These are phyloP conservation scores for Salvelinus fontinalis DNA, from an alignment of 2,113 vertebrate genomes.

Conservation along the genomic window DNA sequence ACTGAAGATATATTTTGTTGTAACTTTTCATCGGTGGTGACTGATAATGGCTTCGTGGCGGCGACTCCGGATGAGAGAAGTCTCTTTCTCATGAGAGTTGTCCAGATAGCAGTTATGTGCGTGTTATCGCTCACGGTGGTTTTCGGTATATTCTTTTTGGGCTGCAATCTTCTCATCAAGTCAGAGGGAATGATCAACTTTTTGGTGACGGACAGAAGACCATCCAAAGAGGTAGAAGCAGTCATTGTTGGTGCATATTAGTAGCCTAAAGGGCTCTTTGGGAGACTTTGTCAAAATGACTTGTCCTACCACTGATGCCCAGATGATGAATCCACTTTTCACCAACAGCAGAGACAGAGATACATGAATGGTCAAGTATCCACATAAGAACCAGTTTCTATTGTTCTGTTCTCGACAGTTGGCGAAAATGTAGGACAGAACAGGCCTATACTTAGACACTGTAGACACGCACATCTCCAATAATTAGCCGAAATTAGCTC, in stretches of 20 bases:
- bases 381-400: background rate
- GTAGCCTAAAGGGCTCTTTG: conserved; percentile 38
- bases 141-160: conserved; percentile 97
- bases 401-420: background rate
- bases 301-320: background rate
- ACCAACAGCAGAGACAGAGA: background rate
- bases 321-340: background rate
- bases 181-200: conserved; percentile 99
- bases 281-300: background rate
- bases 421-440: no score
- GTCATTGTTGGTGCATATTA: conserved; percentile 93
- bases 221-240: conserved; percentile 93
- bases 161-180: conserved; percentile 98
- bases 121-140: conserved; percentile 96
- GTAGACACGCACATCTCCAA: conserved; percentile 18
- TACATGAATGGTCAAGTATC: background rate
- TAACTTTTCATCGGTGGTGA: conserved; percentile 90
- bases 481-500: conserved; percentile 24
- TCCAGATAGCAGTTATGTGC: conserved; percentile 99
- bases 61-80: conserved; percentile 86
- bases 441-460: no score
- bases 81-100: conserved; percentile 92
- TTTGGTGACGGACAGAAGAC: conserved; percentile 91
- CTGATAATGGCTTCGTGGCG: conserved; percentile 81
- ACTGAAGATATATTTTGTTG: conserved; percentile 86